Conservation (phyloP, 1,140 invertebrate species). For the Sarcophaga bullata region DNA sequence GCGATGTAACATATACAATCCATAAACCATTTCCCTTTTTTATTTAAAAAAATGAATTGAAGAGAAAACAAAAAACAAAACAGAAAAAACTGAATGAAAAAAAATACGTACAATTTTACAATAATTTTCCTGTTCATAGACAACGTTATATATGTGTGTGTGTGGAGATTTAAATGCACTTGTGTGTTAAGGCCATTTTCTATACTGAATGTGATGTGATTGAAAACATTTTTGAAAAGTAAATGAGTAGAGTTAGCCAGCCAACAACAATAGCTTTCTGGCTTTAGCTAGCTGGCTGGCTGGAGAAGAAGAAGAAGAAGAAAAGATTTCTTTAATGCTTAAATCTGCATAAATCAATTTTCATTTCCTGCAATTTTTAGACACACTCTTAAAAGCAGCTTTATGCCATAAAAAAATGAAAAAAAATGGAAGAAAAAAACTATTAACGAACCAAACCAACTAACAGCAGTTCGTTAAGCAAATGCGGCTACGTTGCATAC, state of each 20-base stretch:
- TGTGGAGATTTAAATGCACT: too few relatives aligned
- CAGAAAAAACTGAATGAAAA: too few relatives aligned
- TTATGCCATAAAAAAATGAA: not conserved
- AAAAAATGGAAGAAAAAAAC: not conserved
- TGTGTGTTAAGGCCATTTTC: too few relatives aligned
- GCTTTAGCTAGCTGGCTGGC: too few relatives aligned
- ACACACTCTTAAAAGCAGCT: slow-evolving; percentile 18
- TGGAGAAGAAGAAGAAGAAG: not conserved
- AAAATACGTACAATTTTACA: too few relatives aligned
- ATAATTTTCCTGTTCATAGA: too few relatives aligned
- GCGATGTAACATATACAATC: too few relatives aligned
- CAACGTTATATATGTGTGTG: too few relatives aligned
- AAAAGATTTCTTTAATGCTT: slow-evolving; percentile 20
- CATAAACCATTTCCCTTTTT: too few relatives aligned
- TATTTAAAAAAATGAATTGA: too few relatives aligned
- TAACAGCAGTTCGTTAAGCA: not conserved
- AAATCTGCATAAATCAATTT: slow-evolving; percentile 42
- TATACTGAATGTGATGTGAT: not conserved
- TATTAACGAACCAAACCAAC: not conserved
- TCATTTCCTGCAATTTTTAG: slow-evolving; percentile 42
- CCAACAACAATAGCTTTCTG: not conserved
- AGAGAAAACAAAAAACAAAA: too few relatives aligned
- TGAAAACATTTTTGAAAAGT: slow-evolving; percentile 10
- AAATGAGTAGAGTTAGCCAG: not conserved
- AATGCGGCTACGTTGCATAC: not conserved